Conservation (phyloP, 2,888 invertebrate species). For the Tipula helvola region DNA sequence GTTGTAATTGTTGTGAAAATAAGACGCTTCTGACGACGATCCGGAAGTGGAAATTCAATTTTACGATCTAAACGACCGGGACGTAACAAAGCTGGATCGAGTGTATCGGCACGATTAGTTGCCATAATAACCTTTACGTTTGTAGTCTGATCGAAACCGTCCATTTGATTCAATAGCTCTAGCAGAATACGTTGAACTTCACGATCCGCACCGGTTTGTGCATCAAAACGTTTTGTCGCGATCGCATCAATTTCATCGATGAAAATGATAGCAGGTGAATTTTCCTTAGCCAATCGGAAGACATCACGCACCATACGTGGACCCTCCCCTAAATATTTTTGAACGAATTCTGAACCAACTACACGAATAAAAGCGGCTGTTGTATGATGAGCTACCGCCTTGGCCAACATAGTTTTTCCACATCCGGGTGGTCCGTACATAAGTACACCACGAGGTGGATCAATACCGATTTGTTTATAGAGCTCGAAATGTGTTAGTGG, state of each 20-base stretch:
- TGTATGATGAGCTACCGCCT: conserved; percentile 97
- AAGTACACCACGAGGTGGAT: conserved; percentile 94
- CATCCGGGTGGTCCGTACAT: conserved; percentile 99
- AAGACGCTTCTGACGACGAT: conserved; percentile 74
- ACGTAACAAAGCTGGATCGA: conserved; percentile 70
- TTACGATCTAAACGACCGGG: conserved; percentile 90
- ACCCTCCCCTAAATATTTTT: conserved; percentile 98
- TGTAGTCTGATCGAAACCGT: conserved; percentile 99
- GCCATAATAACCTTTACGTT: conserved; percentile 99
- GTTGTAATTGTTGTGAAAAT: conserved; percentile 97
- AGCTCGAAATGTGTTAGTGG: conserved; percentile 97
- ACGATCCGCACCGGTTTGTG: conserved; percentile 95
- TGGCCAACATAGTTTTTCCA: conserved; percentile 99
- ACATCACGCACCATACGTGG: conserved; percentile 99
- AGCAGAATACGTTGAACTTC: conserved; percentile 96
- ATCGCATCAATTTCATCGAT: conserved; percentile 99
- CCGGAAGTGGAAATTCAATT: conserved; percentile 97
- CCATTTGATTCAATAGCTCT: conserved; percentile 98
- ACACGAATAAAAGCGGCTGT: conserved; percentile 98
- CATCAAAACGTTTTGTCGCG: conserved; percentile 97
- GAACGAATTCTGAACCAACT: conserved; percentile 98
- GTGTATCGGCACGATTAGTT: conserved; percentile 92
- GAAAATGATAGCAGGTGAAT: conserved; percentile 98
- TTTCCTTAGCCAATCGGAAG: conserved; percentile 96
- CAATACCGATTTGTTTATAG: conserved; percentile 97